Conservation (phyloP, 2,113 vertebrate species). For the Butorides virescens region DNA sequence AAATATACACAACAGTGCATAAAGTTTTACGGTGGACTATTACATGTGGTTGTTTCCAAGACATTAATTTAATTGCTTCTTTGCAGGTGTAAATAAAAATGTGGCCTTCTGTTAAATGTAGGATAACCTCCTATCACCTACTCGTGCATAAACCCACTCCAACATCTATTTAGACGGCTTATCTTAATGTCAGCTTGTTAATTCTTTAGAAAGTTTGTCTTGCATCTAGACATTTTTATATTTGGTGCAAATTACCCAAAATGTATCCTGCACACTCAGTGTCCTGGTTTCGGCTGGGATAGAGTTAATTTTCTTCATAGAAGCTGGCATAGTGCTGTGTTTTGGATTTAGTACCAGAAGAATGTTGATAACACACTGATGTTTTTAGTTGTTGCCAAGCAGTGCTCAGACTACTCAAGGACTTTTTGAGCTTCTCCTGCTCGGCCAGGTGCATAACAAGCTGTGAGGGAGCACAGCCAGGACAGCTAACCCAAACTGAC, state of each 20-base stretch:
- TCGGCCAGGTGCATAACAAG: too few species aligned
- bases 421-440: too few species aligned
- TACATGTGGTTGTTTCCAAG: background rate
- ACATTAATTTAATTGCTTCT: slow-evolving; percentile 6
- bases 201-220: background rate
- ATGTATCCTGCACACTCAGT: background rate
- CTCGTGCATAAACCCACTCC: background rate
- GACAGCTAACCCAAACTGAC: too few species aligned
- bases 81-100: background rate
- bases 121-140: background rate
- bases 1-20: background rate
- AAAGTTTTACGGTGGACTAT: background rate
- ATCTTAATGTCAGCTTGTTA: background rate
- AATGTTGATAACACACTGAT: too few species aligned
- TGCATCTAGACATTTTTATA: background rate
- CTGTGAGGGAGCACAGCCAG: too few species aligned
- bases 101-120: background rate
- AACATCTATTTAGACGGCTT: background rate
- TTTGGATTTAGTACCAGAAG: too few species aligned
- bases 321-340: too few species aligned
- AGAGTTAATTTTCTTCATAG: too few species aligned
- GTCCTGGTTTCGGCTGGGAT: too few species aligned
- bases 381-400: too few species aligned
- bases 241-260: background rate
- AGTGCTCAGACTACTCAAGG: too few species aligned